These are phyloP conservation scores for Pampusana beccarii DNA, from an alignment of 2,113 vertebrate genomes.

Conservation along the genomic window DNA sequence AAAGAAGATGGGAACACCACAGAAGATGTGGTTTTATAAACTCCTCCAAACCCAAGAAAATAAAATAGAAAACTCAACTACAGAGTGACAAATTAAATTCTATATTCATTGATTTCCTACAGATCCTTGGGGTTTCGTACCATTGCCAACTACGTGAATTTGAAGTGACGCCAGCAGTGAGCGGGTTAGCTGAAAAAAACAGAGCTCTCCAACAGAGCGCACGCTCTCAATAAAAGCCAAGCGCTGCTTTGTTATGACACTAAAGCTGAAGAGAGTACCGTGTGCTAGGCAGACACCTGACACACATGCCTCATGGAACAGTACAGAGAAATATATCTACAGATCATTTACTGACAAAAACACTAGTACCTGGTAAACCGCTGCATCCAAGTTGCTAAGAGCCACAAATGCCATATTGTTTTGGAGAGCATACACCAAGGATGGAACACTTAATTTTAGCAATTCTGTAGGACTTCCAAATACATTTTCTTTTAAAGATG, in stretches of 20 bases:
- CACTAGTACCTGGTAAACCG: conserved; percentile 90
- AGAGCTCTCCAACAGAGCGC: neutral
- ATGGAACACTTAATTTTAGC: conserved; percentile 92
- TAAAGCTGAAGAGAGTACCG: neutral
- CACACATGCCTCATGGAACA: rapidly evolving
- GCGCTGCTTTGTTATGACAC: neutral
- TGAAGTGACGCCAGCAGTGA: neutral
- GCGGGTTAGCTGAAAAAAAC: neutral
- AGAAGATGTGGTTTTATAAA: neutral
- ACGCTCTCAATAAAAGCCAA: neutral
- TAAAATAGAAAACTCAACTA: neutral
- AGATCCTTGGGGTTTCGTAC: neutral
- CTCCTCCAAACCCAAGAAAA: neutral
- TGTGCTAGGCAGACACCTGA: neutral
- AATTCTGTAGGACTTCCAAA: conserved; percentile 86
- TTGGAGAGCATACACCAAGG: conserved; percentile 92
- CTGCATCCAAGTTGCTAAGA: conserved; percentile 95
- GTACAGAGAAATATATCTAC: neutral
- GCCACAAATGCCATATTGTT: conserved; percentile 98
- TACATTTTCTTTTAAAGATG: conserved; percentile 82
- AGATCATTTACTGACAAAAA: neutral
- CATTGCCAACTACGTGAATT: rapidly evolving
- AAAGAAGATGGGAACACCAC: neutral
- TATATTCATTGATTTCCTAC: neutral
- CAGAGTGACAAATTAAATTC: neutral